Evolutionary conservation across 2,888 invertebrate genomes (phyloP), one percentile per base, ranked within the genome.

Genomic region (Elysia crispata): DNA sequence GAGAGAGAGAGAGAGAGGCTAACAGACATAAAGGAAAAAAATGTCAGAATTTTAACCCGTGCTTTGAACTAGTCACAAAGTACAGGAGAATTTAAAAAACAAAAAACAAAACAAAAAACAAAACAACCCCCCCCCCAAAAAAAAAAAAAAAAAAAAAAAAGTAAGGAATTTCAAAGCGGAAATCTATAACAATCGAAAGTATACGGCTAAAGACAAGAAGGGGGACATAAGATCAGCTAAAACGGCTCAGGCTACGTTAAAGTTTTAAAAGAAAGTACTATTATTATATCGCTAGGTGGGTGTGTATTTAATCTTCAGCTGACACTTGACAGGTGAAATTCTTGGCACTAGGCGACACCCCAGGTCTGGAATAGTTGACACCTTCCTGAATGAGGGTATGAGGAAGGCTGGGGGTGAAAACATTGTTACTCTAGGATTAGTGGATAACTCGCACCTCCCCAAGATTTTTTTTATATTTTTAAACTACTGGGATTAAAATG

Each of bases 241-340:
- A 23, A 60, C n/a, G 25, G n/a, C 25, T 5, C 60, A 13, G 23
- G 23, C 66, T 5, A 28, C 5, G 30, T 1, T 28, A 66, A 28
- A 25, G 60, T 28, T 66, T 25, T 66, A 28, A 66, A 66, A 66
- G 28, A 66, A 66, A 28, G 66, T 25, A 13, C 25, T n/a, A 18
- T 18, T 18, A 66, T 18, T 25, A 28, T 66, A 28, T 25, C 18
- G 28, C 25, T 25, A 5, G 18, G 25, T 18, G 23, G 25, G 28
- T 25, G 15, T 25, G 66, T 66, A 66, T 66, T 66, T 66, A 66
- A 41, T 66, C 66, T 66, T 28, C 15, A 30, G 30, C 28, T 66
- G 66, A 66, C 66, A 66, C 66, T 30, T 66, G 66, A 66, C 66
- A 30, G 23, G 66, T 25, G 66, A 30, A 25, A 66, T 66, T 41